Evolutionary conservation across 2,888 invertebrate genomes (phyloP).

Genomic region (Scaptomyza polygonia): DNA sequence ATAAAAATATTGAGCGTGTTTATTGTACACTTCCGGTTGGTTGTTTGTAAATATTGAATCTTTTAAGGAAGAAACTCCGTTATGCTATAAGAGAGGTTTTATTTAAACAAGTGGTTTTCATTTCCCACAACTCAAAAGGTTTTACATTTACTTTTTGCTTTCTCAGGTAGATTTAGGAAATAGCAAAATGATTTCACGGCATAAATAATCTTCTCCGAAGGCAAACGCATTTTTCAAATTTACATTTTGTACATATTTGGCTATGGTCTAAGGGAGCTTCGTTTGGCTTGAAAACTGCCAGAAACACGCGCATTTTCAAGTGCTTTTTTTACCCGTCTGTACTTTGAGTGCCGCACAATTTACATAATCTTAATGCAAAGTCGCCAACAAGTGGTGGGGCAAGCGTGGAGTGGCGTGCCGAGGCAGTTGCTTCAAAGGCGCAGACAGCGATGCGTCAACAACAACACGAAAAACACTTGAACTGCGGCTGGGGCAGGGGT

Average conservation of each 20-base stretch:
- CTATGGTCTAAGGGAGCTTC: constrained; percentile 5
- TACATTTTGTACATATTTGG: constrained; percentile 6
- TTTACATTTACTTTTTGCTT: constrained; percentile 32
- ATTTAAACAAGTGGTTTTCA: background rate
- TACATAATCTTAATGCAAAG: constrained; percentile 78
- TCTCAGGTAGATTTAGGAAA: constrained; percentile 54
- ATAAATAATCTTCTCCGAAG: constrained; percentile 46
- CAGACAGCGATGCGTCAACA: constrained; percentile 61
- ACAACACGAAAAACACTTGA: constrained; percentile 48
- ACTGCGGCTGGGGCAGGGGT: constrained; percentile 10
- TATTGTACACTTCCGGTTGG: background rate
- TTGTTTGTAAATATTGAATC: background rate
- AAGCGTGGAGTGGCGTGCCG: background rate
- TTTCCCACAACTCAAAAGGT: background rate
- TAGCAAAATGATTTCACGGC: constrained; percentile 51
- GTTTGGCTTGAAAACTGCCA: constrained; percentile 61
- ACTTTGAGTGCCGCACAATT: constrained; percentile 50
- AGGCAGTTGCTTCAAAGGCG: constrained; percentile 29
- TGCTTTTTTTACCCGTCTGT: constrained; percentile 13
- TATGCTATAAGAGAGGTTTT: background rate
- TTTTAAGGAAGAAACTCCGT: background rate
- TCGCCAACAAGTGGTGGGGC: background rate
- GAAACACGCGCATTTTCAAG: constrained; percentile 73
- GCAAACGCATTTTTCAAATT: constrained; percentile 20
- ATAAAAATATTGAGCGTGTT: background rate